These are phyloP conservation scores for Pectinophora gossypiella DNA, from an alignment of 1,140 invertebrate species.

Conservation along the genomic window DNA sequence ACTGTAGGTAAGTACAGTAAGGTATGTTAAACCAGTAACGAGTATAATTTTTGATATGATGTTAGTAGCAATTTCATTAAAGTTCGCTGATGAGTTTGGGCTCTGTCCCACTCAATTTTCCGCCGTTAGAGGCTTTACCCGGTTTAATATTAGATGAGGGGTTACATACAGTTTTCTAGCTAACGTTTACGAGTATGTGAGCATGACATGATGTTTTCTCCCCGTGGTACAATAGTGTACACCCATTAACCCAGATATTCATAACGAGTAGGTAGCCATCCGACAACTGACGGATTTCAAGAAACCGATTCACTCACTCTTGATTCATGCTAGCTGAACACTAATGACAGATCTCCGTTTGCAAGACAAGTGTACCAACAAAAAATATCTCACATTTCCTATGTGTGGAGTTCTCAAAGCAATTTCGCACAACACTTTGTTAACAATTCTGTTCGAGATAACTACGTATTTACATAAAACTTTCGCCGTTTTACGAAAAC, in stretches of 20 bases:
- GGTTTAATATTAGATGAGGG: neutral
- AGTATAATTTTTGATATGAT: too few relatives aligned
- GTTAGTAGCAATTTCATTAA: too few relatives aligned
- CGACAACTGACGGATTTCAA: constrained; percentile 6
- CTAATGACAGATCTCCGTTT: constrained; percentile 9
- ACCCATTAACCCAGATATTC: constrained; percentile 36
- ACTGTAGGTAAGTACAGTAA: too few relatives aligned
- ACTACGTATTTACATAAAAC: neutral
- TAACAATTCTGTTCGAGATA: neutral
- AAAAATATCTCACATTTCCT: neutral
- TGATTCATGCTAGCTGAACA: constrained; percentile 12
- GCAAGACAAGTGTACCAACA: neutral
- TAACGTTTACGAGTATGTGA: constrained; percentile 6
- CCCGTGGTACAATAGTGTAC: constrained; percentile 2
- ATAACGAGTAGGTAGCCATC: constrained; percentile 19
- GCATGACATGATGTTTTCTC: constrained; percentile 18
- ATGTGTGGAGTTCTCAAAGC: neutral
- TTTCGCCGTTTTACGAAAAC: neutral
- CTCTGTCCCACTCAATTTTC: neutral
- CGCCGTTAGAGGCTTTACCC: neutral
- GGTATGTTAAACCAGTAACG: too few relatives aligned
- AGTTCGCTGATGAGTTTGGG: neutral
- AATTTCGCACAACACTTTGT: too few relatives aligned
- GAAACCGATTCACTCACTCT: neutral
- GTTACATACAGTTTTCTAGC: neutral